phyloP scores from a whole-genome alignment of 2,888 invertebrate species.

The Drosophila phalerata region DNA sequence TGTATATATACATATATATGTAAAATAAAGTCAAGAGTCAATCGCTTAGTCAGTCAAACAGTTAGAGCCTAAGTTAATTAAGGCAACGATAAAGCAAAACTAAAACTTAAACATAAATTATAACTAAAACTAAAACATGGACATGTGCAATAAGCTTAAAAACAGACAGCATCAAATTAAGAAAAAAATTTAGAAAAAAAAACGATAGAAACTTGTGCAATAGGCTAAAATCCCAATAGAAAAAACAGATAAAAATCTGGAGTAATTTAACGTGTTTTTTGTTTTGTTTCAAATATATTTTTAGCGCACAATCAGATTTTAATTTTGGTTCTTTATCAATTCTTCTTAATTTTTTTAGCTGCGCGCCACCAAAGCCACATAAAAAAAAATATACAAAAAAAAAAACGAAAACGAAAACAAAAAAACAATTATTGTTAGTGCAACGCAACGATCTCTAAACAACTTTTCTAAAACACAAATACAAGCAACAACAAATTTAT shows the following conservation, averaged over 20 bases:
- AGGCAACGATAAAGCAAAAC: constrained; percentile 29
- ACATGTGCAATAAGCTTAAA: constrained; percentile 59
- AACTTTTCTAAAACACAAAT: constrained; percentile 55
- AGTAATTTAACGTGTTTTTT: background rate
- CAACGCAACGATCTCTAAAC: constrained; percentile 79
- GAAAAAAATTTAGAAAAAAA: background rate
- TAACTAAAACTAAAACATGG: constrained; percentile 34
- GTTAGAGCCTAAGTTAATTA: constrained; percentile 44
- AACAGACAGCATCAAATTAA: constrained; percentile 16
- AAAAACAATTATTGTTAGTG: constrained; percentile 73
- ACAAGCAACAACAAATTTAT: constrained; percentile 43
- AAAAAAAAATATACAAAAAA: constrained; percentile 26
- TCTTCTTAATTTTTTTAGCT: constrained; percentile 27
- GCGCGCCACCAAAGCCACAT: constrained; percentile 63
- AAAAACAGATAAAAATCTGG: constrained; percentile 6
- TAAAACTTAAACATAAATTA: constrained; percentile 30
- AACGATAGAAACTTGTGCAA: constrained; percentile 42
- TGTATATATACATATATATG: constrained; percentile 20
- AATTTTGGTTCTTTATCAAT: constrained; percentile 10
- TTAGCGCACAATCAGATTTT: constrained; percentile 49
- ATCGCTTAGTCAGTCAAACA: constrained; percentile 60
- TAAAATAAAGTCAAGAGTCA: constrained; percentile 50
- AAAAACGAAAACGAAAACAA: constrained; percentile 25
- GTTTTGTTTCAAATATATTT: constrained; percentile 14
- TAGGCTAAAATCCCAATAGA: constrained; percentile 23